A percentile compares a stretch with the other conserved stretches of the same genome.
These are phyloP conservation scores for Odocoileus virginianus DNA, from an alignment of 2,113 vertebrate genomes.

Conservation along the genomic window DNA sequence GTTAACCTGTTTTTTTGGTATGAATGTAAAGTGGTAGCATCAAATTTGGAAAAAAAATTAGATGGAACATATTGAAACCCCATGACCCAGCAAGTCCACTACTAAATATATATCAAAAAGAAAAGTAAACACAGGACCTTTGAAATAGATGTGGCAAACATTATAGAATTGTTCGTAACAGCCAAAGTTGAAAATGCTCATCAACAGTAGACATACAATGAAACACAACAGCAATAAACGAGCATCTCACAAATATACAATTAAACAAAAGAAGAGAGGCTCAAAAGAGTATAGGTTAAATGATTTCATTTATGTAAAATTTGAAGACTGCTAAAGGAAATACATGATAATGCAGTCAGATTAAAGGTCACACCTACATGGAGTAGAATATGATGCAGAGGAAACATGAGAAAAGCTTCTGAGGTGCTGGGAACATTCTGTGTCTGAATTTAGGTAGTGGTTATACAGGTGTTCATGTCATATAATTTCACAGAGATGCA, in stretches of 20 bases:
- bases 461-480: not conserved
- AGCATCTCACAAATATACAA: not conserved
- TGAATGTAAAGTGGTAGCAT: not conserved
- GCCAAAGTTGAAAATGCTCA: not conserved
- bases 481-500: not conserved
- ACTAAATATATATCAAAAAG: not conserved
- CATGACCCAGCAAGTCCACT: not conserved
- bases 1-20: not conserved
- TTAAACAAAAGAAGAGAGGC: not conserved
- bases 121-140: not conserved
- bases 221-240: not conserved
- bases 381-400: not conserved
- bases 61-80: not conserved
- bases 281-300: constrained; percentile 1
- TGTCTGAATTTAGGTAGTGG: not conserved
- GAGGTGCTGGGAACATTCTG: not conserved
- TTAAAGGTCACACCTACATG: not conserved
- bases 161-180: not conserved
- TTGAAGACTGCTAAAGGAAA: not conserved
- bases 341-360: not conserved
- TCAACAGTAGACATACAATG: not conserved
- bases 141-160: not conserved
- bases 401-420: not conserved
- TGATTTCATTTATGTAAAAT: not conserved
- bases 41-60: not conserved